Evolutionary conservation across 2,888 invertebrate species (phyloP).

Genomic region (Drosophila dives): DNA sequence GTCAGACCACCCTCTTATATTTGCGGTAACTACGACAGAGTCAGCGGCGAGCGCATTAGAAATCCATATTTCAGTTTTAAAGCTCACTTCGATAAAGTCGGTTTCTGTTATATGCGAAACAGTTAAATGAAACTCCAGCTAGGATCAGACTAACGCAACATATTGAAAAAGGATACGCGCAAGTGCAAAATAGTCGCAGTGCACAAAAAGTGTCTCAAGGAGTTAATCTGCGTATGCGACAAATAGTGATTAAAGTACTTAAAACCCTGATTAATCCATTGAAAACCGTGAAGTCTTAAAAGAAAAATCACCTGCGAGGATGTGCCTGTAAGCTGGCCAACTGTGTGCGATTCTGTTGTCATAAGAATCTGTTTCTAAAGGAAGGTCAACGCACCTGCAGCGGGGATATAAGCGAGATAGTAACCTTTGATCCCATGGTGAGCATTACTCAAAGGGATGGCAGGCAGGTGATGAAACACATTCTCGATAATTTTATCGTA

Average conservation of each 20-base stretch:
- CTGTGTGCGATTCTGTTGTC: too few species aligned
- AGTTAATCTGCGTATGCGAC: too few species aligned
- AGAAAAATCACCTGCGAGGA: too few species aligned
- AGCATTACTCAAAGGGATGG: constrained; percentile 25
- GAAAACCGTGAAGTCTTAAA: too few species aligned
- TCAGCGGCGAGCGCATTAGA: not conserved
- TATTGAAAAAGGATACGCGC: not conserved
- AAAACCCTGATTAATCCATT: too few species aligned
- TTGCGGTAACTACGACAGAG: not conserved
- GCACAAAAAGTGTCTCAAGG: too few species aligned
- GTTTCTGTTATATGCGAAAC: not conserved
- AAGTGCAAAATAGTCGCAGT: not conserved
- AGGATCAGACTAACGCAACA: not conserved
- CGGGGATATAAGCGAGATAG: not conserved
- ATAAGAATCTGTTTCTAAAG: too few species aligned
- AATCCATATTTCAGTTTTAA: not conserved
- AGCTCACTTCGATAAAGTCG: not conserved
- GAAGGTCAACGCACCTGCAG: constrained; percentile 8
- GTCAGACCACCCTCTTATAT: too few species aligned
- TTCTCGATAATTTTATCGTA: constrained; percentile 36
- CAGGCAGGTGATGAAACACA: constrained; percentile 10
- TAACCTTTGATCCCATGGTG: constrained; percentile 23
- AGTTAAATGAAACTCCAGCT: not conserved
- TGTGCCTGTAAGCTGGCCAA: too few species aligned
- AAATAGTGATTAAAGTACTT: too few species aligned